These are phyloP conservation scores for Diadophis punctatus DNA, from an alignment of 2,113 vertebrate species.

Conservation along the genomic window DNA sequence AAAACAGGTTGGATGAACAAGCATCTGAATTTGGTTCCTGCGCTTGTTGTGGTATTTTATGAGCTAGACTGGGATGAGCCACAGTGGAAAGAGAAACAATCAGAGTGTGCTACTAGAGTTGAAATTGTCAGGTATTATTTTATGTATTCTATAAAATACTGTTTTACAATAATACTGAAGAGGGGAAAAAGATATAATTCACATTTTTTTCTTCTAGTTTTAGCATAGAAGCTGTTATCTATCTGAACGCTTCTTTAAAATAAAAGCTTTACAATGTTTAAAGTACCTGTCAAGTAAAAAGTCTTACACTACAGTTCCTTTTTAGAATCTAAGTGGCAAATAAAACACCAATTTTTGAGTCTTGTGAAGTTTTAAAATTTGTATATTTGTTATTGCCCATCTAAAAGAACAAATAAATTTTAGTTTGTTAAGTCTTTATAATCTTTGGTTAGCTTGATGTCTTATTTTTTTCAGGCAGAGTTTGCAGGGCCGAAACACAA, in stretches of 20 bases:
- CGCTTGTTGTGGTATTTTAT: constrained; percentile 95
- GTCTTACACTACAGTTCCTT: not conserved
- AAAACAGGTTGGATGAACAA: constrained; percentile 99
- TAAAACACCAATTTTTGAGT: not conserved
- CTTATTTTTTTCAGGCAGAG: constrained; percentile 78
- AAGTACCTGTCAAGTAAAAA: not conserved
- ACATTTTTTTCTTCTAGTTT: not conserved
- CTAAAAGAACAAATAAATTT: not conserved
- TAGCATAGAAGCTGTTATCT: not conserved
- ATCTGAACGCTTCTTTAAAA: not conserved
- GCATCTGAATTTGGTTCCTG: constrained; percentile 93
- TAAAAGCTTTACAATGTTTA: not conserved
- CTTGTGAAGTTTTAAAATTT: not conserved
- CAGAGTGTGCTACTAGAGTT: constrained; percentile 92
- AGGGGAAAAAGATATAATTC: not conserved
- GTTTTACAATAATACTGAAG: not conserved
- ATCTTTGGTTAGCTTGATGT: not conserved
- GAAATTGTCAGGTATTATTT: constrained; percentile 90
- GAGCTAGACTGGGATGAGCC: constrained; percentile 97
- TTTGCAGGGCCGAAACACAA: constrained; percentile 95
- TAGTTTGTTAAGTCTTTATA: not conserved
- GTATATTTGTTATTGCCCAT: not conserved
- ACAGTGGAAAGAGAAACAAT: constrained; percentile 97
- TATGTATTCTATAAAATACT: rapidly evolving
- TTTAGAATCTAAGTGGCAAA: not conserved